Conservation (phyloP, 2,888 invertebrate genomes). For the Coelinius sp. region DNA sequence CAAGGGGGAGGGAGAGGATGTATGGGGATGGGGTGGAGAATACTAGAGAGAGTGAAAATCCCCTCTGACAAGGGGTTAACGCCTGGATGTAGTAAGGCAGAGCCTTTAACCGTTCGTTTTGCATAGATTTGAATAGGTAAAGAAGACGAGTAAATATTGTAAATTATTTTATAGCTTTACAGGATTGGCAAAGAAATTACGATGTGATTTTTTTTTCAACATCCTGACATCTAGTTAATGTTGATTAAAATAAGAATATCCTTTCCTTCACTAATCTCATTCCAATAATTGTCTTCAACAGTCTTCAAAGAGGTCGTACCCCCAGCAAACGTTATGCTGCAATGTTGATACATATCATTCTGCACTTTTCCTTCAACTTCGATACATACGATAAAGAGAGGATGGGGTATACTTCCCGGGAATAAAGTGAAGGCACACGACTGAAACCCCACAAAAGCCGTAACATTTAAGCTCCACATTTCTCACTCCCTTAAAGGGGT, state of each 20-base stretch:
- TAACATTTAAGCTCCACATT: conserved; percentile 69
- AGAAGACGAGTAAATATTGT: conserved; percentile 64
- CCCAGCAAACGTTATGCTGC: neutral
- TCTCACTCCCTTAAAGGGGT: conserved; percentile 68
- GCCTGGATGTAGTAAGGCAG: conserved; percentile 55
- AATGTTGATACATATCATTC: neutral
- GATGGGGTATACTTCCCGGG: conserved; percentile 16
- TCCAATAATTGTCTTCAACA: too few relatives aligned
- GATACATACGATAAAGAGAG: neutral
- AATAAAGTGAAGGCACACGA: conserved; percentile 3
- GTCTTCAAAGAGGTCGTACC: too few relatives aligned
- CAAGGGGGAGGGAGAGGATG: conserved; percentile 35
- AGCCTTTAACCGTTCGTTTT: conserved; percentile 68
- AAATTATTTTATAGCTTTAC: conserved; percentile 71
- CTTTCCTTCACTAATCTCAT: too few relatives aligned
- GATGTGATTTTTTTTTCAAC: too few relatives aligned
- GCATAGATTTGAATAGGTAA: conserved; percentile 71
- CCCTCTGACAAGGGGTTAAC: conserved; percentile 57
- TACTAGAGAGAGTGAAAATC: neutral
- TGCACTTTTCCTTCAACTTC: neutral
- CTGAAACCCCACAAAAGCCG: conserved; percentile 54
- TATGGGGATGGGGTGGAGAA: neutral
- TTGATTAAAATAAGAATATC: too few relatives aligned
- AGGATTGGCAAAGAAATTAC: neutral
- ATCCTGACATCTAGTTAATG: too few relatives aligned